phyloP scores from a whole-genome alignment of 2,888 invertebrate genomes.

The Luffia ferchaultella region DNA sequence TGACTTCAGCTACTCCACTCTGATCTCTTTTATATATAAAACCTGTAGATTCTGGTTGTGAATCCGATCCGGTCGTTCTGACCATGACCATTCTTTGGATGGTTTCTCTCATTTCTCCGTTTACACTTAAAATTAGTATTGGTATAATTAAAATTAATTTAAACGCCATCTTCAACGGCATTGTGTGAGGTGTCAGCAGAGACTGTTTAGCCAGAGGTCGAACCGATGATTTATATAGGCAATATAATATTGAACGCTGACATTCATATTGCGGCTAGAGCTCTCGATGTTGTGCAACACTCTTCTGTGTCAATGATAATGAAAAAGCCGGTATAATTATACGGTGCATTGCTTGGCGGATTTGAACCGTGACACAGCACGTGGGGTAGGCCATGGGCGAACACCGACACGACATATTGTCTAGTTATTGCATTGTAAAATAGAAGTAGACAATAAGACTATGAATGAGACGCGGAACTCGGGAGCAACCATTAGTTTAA shows the following conservation, averaged over 20 bases:
- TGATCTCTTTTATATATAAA: conserved; percentile 62
- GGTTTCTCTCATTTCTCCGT: conserved; percentile 52
- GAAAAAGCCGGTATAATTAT: conserved; percentile 55
- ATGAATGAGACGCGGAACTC: too few relatives aligned
- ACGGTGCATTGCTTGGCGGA: conserved; percentile 46
- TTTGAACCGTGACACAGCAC: background rate
- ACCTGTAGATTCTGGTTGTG: conserved; percentile 66
- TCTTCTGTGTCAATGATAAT: conserved; percentile 63
- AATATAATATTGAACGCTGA: conserved; percentile 45
- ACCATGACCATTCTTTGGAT: conserved; percentile 63
- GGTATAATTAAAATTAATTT: conserved; percentile 19
- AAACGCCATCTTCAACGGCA: conserved; percentile 33
- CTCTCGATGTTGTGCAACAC: conserved; percentile 55
- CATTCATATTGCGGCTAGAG: conserved; percentile 47
- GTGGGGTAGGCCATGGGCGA: background rate
- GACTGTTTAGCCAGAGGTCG: conserved; percentile 47
- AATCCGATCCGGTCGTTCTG: conserved; percentile 63
- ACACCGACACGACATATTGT: conserved; percentile 1
- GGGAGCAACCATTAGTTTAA: too few relatives aligned
- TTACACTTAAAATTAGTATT: conserved; percentile 25
- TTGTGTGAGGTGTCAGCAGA: conserved; percentile 31
- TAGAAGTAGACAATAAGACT: too few relatives aligned
- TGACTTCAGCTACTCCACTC: conserved; percentile 51
- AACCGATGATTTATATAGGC: conserved; percentile 48
- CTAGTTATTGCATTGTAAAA: too few relatives aligned